Evolutionary conservation across 1,140 invertebrate genomes (phyloP).

Genomic region (Drosophila oshimai): DNA sequence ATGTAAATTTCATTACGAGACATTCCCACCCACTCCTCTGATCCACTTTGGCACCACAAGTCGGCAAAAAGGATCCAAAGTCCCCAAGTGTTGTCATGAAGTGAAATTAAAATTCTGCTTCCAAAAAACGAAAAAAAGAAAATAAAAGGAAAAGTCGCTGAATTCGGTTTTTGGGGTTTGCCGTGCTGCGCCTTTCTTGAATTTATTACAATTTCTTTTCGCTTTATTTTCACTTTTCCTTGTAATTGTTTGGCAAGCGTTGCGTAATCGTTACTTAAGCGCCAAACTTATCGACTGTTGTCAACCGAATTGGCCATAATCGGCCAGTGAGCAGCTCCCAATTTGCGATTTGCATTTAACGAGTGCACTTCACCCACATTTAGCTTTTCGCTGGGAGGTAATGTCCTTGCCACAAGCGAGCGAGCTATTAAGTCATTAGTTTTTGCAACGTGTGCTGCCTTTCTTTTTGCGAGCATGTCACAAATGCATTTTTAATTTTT

Average conservation of each 20-base stretch:
- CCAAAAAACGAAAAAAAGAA: conserved; percentile 45
- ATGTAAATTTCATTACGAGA: conserved; percentile 78
- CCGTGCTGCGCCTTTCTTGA: not conserved
- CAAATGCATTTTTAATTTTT: conserved; percentile 66
- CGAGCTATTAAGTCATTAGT: conserved; percentile 78
- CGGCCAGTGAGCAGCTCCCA: conserved; percentile 27
- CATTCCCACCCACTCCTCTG: conserved; percentile 14
- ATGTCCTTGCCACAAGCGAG: conserved; percentile 48
- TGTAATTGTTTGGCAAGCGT: conserved; percentile 71
- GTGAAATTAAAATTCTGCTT: conserved; percentile 79
- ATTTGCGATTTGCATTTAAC: conserved; percentile 34
- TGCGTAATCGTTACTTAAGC: conserved; percentile 71
- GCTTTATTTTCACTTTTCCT: conserved; percentile 39
- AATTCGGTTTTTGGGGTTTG: conserved; percentile 43
- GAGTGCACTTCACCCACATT: conserved; percentile 20
- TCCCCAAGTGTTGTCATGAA: conserved; percentile 30
- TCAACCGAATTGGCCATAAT: conserved; percentile 52
- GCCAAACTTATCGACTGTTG: conserved; percentile 65
- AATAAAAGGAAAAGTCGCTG: conserved; percentile 28
- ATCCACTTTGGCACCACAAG: conserved; percentile 3
- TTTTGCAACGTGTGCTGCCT: conserved; percentile 65
- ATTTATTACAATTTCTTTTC: conserved; percentile 59
- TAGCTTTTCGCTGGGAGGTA: not conserved
- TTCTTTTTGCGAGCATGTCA: conserved; percentile 61
- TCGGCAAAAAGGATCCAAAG: not conserved